Conservation (phyloP, 2,113 vertebrate genomes). For the Lagopus leucura region DNA sequence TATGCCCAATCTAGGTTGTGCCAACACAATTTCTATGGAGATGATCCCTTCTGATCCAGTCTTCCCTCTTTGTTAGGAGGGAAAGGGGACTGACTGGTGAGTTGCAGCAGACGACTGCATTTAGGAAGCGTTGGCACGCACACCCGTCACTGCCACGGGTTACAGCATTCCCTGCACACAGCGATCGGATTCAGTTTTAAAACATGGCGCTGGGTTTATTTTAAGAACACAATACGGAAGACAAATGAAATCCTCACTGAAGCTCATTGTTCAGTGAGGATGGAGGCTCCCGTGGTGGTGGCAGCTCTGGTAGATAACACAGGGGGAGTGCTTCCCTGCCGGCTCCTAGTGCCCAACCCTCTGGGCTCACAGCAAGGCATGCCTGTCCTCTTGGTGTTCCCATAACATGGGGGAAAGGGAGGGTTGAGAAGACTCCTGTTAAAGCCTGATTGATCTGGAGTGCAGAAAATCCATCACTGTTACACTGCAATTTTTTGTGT, state of each 20-base stretch:
- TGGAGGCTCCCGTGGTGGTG: neutral
- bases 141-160: neutral
- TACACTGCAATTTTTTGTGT: neutral
- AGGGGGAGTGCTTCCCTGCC: neutral
- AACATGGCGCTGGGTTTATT: fast-evolving
- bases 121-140: neutral
- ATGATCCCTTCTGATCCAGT: slow-evolving; percentile 72
- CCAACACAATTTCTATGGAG: slow-evolving; percentile 76
- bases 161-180: neutral
- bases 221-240: neutral
- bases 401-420: neutral
- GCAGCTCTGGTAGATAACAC: neutral
- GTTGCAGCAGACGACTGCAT: neutral
- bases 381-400: neutral
- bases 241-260: neutral
- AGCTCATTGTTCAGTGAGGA: neutral
- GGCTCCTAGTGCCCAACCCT: neutral
- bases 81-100: slow-evolving; percentile 6
- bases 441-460: neutral
- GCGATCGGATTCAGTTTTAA: neutral
- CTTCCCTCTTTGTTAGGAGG: slow-evolving; percentile 65
- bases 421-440: neutral
- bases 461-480: neutral
- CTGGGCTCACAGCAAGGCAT: neutral
- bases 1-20: slow-evolving; percentile 66